Percentiles rank a stretch among this genome's conserved stretches.
phyloP scores from a whole-genome alignment of 2,797 vertebrate genomes.

The Syngnathus rostellatus region DNA sequence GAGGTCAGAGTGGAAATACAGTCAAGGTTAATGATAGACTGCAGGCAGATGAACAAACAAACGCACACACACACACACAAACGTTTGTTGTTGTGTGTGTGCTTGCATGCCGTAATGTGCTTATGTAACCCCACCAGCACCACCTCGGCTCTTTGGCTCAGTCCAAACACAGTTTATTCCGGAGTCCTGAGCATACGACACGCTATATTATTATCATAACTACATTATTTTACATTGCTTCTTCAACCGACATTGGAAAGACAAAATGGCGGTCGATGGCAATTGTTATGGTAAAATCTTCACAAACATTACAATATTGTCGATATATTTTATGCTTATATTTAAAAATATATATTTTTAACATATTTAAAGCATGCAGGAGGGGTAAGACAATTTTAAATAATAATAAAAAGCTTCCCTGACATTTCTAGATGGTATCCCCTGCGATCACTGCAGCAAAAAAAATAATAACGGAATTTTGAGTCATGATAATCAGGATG shows the following conservation, averaged over 20 bases:
- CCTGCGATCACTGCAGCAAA: background rate
- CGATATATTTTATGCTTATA: no score
- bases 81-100: conserved; percentile 10
- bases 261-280: background rate
- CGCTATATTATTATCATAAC: conserved; percentile 14
- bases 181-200: conserved; percentile 4
- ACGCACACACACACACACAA: background rate
- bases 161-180: conserved; percentile 15
- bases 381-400: no score
- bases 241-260: background rate
- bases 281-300: background rate
- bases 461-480: background rate
- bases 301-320: no score
- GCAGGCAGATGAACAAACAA: conserved; percentile 30
- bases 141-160: conserved; percentile 34
- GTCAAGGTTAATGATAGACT: conserved; percentile 72
- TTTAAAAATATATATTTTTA: no score
- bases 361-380: no score
- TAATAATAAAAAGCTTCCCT: background rate
- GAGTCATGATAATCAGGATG: background rate
- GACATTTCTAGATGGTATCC: no score
- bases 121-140: conserved; percentile 61
- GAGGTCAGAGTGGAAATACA: conserved; percentile 58
- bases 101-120: conserved; percentile 43
- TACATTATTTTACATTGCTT: background rate